These are phyloP conservation scores for Ctenopoma multispine DNA, from an alignment of 2,797 vertebrate species.

Conservation along the genomic window DNA sequence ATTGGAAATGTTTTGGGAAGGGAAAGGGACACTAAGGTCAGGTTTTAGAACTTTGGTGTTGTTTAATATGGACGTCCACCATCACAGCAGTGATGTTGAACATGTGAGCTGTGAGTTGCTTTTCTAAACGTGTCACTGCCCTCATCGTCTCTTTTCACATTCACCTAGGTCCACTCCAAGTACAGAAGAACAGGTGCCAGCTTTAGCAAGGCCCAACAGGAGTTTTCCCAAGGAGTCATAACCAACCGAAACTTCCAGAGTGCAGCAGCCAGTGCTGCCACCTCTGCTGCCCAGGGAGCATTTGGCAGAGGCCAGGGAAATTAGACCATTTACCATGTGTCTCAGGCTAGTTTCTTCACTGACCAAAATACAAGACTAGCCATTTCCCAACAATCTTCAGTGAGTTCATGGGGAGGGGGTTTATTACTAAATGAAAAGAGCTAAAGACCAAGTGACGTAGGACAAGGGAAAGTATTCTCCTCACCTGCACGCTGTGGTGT, in stretches of 20 bases:
- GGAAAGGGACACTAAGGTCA: too few relatives aligned
- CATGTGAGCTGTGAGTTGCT: neutral
- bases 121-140: neutral
- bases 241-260: constrained; percentile 89
- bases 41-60: too few relatives aligned
- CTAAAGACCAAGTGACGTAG: constrained; percentile 14
- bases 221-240: constrained; percentile 94
- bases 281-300: constrained; percentile 87
- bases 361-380: constrained; percentile 12
- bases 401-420: neutral
- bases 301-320: constrained; percentile 86
- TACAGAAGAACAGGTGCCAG: constrained; percentile 95
- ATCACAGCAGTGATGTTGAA: too few relatives aligned
- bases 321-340: constrained; percentile 20
- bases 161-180: constrained; percentile 91
- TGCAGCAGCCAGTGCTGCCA: constrained; percentile 81
- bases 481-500: neutral
- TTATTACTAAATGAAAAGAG: constrained; percentile 40
- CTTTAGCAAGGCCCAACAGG: constrained; percentile 95
- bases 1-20: too few relatives aligned
- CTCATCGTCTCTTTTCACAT: neutral
- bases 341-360: constrained; percentile 38
- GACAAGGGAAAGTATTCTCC: neutral
- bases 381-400: neutral
- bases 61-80: too few relatives aligned